Evolutionary conservation across 2,888 invertebrate species (phyloP).

Genomic region (Baccha elongata): DNA sequence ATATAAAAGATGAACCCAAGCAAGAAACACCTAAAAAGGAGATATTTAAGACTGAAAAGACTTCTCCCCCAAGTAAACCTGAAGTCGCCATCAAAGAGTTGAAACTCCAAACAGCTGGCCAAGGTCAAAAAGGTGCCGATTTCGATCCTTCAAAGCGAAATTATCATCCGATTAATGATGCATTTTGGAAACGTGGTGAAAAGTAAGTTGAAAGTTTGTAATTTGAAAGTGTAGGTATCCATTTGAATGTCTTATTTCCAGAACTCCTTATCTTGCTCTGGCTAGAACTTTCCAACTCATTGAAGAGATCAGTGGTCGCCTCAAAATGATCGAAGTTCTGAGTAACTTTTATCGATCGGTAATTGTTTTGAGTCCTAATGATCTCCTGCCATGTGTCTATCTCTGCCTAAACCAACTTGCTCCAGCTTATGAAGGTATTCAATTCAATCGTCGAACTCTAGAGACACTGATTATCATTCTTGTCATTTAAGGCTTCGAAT

Average conservation of each 20-base stretch:
- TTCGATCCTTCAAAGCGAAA: constrained; percentile 89
- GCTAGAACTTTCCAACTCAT: constrained; percentile 95
- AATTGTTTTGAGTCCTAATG: constrained; percentile 93
- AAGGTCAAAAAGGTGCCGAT: constrained; percentile 78
- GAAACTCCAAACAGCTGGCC: constrained; percentile 75
- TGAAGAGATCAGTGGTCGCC: constrained; percentile 91
- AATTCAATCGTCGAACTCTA: too few relatives aligned
- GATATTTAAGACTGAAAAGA: constrained; percentile 6
- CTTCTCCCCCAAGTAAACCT: background rate
- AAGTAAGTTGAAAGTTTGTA: constrained; percentile 83
- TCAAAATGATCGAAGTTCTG: constrained; percentile 95
- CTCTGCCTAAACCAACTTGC: constrained; percentile 97
- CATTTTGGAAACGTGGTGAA: constrained; percentile 90
- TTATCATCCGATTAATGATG: constrained; percentile 93
- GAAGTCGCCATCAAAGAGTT: constrained; percentile 69
- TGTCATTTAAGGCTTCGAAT: constrained; percentile 85
- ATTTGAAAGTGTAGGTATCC: background rate
- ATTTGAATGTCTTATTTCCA: constrained; percentile 78
- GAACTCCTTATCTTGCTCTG: constrained; percentile 96
- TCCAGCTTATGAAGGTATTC: constrained; percentile 94
- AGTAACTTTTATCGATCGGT: constrained; percentile 97
- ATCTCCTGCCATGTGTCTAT: constrained; percentile 95
- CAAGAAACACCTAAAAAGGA: constrained; percentile 29
- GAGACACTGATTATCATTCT: background rate
- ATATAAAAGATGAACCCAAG: background rate